Percentiles rank a stretch among this genome's conserved stretches.
Conservation (phyloP, 2,797 vertebrate genomes). For the Onychomys arenicola region DNA sequence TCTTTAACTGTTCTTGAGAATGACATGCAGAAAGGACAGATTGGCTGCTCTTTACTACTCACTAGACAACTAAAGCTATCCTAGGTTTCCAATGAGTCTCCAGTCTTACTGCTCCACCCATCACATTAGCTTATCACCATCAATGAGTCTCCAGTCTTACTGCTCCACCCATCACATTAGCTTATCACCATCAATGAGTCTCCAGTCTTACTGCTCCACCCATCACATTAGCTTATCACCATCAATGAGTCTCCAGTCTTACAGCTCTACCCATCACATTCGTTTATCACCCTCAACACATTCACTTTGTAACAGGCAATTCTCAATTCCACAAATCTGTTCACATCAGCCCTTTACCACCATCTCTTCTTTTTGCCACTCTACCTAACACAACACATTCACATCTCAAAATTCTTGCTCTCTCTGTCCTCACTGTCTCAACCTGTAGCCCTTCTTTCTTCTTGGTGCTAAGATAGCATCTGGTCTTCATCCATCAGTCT, state of each 20-base stretch:
- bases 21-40: neutral
- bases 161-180: no score
- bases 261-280: neutral
- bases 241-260: neutral
- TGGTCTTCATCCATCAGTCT: neutral
- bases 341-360: neutral
- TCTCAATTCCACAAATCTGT: neutral
- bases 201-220: no score
- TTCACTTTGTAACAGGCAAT: conserved; percentile 21
- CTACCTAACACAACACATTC: neutral
- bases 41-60: neutral
- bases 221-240: no score
- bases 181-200: no score
- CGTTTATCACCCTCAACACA: neutral
- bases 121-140: no score
- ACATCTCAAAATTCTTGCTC: conserved; percentile 6
- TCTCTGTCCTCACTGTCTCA: neutral
- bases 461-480: neutral
- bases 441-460: neutral
- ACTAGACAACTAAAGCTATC: neutral
- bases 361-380: neutral
- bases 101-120: neutral
- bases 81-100: neutral
- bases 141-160: no score
- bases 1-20: conserved; percentile 45